Evolutionary conservation across 2,888 invertebrate genomes (phyloP).

Genomic region (Ophioninae sp.): DNA sequence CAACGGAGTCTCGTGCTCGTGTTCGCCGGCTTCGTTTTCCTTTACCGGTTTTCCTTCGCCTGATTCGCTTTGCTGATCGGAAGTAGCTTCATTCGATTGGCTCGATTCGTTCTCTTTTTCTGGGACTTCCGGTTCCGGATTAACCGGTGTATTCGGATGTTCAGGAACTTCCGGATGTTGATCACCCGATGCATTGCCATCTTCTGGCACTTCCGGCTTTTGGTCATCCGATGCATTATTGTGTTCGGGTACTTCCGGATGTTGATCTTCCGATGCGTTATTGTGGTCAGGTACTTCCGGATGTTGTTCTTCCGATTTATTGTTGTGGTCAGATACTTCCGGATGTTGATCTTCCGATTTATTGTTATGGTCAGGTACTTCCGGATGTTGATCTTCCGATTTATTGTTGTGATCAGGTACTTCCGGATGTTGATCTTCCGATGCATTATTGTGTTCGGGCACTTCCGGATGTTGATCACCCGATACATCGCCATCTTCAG

Average conservation of each 20-base stretch:
- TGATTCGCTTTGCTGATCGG: background rate
- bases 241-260: background rate
- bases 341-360: too few species aligned
- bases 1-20: background rate
- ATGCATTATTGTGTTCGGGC: too few species aligned
- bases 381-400: too few species aligned
- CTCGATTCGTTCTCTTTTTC: background rate
- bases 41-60: background rate
- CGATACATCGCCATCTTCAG: background rate
- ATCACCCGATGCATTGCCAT: background rate
- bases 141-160: background rate
- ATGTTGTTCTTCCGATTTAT: too few species aligned
- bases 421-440: too few species aligned
- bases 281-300: too few species aligned
- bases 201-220: background rate
- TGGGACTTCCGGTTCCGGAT: too few species aligned
- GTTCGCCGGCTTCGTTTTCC: background rate
- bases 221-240: background rate
- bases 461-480: background rate
- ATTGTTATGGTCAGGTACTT: too few species aligned
- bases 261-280: too few species aligned
- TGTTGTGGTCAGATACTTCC: too few species aligned
- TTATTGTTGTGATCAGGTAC: too few species aligned
- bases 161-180: slow-evolving; percentile 3
- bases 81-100: background rate